These are phyloP conservation scores for Crocallis elinguaria DNA, from an alignment of 2,888 invertebrate genomes.

Conservation along the genomic window DNA sequence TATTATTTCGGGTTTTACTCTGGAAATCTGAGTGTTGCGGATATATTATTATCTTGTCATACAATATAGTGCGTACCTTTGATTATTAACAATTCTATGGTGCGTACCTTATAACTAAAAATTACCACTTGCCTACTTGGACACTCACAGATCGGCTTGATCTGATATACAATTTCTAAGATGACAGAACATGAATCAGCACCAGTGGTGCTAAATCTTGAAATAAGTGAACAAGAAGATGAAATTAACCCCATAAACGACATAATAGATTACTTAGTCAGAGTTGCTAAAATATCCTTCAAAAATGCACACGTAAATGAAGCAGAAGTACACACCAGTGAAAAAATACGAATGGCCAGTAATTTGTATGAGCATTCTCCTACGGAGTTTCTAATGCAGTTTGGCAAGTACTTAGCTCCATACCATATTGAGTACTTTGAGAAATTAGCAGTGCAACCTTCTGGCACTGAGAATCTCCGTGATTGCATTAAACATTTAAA, in stretches of 20 bases:
- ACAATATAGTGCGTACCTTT: no score
- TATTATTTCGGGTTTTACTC: no score
- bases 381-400: slow-evolving; percentile 89
- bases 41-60: no score
- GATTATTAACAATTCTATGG: no score
- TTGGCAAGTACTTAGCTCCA: slow-evolving; percentile 88
- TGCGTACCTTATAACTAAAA: no score
- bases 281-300: slow-evolving; percentile 87
- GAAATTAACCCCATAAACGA: slow-evolving; percentile 74
- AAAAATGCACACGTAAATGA: slow-evolving; percentile 93
- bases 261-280: slow-evolving; percentile 86
- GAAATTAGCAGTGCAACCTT: slow-evolving; percentile 44
- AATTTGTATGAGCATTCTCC: slow-evolving; percentile 87
- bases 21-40: no score
- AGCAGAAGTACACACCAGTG: slow-evolving; percentile 87
- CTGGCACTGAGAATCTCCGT: slow-evolving; percentile 68
- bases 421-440: slow-evolving; percentile 90
- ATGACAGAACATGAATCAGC: neutral
- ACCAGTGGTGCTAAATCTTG: neutral
- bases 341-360: slow-evolving; percentile 89
- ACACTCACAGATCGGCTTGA: no score
- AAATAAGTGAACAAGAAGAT: slow-evolving; percentile 42
- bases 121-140: no score
- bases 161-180: neutral
- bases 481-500: slow-evolving; percentile 87